Evolutionary conservation across 1,140 invertebrate species (phyloP).

Genomic region (Platorchestia sp.): DNA sequence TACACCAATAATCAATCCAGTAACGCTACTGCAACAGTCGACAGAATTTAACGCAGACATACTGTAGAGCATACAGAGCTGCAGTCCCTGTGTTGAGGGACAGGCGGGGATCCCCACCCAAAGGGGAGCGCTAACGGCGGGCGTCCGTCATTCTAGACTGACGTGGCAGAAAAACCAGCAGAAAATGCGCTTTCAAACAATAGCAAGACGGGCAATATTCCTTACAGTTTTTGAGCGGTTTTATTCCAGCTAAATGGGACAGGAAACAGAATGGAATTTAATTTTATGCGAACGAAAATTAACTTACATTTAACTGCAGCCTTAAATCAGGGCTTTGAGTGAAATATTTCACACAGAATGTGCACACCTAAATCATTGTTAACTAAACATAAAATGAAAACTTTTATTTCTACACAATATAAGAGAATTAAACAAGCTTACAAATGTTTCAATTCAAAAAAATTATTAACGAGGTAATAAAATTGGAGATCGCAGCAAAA

Average conservation of each 20-base stretch:
- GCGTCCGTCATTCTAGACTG: background rate
- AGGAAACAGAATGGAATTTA: background rate
- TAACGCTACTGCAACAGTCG: background rate
- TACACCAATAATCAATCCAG: background rate
- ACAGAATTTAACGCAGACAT: background rate
- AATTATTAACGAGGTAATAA: background rate
- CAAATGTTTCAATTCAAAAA: background rate
- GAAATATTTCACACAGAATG: background rate
- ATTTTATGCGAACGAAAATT: background rate
- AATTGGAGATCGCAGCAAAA: background rate
- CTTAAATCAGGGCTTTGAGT: background rate
- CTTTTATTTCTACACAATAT: no score
- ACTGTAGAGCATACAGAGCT: background rate
- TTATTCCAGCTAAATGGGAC: background rate
- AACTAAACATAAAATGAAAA: background rate
- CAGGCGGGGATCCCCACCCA: no score
- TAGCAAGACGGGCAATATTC: background rate
- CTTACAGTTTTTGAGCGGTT: background rate
- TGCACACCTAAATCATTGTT: background rate
- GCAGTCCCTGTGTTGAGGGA: background rate
- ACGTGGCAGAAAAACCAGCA: background rate
- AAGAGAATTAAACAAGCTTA: background rate
- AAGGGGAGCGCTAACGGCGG: background rate
- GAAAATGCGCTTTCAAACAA: background rate
- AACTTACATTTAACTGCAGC: background rate